A percentile compares a stretch with the other conserved stretches of the same genome.
phyloP scores from a whole-genome alignment of 2,888 invertebrate species.

The Drosophila ochracea region DNA sequence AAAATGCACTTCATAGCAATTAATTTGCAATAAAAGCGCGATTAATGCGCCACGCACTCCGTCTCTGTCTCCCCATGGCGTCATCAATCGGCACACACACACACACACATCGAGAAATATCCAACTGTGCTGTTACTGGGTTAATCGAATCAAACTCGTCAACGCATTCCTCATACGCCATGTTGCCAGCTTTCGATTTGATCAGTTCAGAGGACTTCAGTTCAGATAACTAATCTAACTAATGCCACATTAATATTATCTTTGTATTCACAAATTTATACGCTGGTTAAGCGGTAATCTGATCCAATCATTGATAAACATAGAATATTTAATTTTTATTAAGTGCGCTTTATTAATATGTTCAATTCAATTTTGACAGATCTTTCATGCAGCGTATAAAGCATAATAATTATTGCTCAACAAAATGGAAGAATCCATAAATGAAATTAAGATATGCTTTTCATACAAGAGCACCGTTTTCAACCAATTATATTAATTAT shows the following conservation, averaged over 20 bases:
- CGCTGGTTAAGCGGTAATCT: not conserved
- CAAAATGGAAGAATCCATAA: not conserved
- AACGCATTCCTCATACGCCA: conserved; percentile 46
- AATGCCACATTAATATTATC: not conserved
- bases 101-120: not conserved
- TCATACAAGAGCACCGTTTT: not conserved
- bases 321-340: not conserved
- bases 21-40: conserved; percentile 78
- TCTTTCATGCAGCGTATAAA: not conserved
- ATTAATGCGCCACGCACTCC: conserved; percentile 43
- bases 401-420: not conserved
- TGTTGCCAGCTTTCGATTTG: not conserved
- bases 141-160: conserved; percentile 27
- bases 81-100: conserved; percentile 34
- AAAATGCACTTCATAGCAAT: conserved; percentile 74
- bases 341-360: not conserved
- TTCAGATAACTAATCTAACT: not conserved
- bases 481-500: not conserved
- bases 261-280: not conserved
- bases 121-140: conserved; percentile 17
- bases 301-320: not conserved
- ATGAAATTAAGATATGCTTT: not conserved
- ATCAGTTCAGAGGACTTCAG: not conserved
- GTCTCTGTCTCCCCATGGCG: conserved; percentile 9
- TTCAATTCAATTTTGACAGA: not conserved